phyloP scores from a whole-genome alignment of 2,888 invertebrate genomes.

The Phragmatobia fuliginosa region DNA sequence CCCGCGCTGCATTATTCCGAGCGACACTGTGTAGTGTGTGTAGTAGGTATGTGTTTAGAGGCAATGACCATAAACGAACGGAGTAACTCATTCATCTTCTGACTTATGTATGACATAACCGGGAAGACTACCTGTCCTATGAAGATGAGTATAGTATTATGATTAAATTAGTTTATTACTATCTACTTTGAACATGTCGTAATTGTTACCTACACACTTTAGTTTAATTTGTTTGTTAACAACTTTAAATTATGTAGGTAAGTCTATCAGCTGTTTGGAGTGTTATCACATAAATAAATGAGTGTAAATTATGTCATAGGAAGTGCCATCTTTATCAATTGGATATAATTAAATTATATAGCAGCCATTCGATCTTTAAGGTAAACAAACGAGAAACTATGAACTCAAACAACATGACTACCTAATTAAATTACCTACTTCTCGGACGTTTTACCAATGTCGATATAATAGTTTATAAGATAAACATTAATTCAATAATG shows the following conservation, averaged over 20 bases:
- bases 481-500: conserved; percentile 7
- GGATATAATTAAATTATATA: conserved; percentile 16
- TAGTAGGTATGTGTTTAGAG: too few species aligned
- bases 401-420: conserved; percentile 4
- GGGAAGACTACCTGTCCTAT: neutral
- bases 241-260: conserved; percentile 18
- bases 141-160: neutral
- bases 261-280: conserved; percentile 31
- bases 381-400: conserved; percentile 17
- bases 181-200: neutral
- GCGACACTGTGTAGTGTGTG: too few species aligned
- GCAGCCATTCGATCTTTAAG: neutral
- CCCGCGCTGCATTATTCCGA: too few species aligned
- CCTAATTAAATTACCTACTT: neutral
- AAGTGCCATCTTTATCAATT: conserved; percentile 21
- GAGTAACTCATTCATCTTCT: neutral
- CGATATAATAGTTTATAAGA: conserved; percentile 17
- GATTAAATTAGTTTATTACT: neutral
- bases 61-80: neutral
- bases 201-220: conserved; percentile 15
- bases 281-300: conserved; percentile 23
- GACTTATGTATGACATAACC: too few species aligned
- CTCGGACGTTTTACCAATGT: conserved; percentile 7
- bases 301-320: conserved; percentile 28
- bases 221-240: conserved; percentile 31